Conservation (phyloP, 2,113 vertebrate genomes). For the Hippocampus barbouri region DNA sequence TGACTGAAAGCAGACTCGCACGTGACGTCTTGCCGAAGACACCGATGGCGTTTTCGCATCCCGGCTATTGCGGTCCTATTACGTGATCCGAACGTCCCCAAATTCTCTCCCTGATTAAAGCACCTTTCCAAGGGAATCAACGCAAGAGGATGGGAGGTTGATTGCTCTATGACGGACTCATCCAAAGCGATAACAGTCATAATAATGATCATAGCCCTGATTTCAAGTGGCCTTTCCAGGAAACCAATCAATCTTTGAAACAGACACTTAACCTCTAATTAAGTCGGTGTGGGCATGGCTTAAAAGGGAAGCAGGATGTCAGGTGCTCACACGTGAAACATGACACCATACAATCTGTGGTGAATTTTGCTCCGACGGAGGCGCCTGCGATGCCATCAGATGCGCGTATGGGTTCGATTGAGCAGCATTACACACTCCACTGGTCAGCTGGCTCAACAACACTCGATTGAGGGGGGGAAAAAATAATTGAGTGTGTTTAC, state of each 20-base stretch:
- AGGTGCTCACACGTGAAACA: constrained; percentile 9
- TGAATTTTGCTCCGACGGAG: constrained; percentile 16
- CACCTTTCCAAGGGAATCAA: too few species aligned
- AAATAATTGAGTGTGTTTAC: constrained; percentile 47
- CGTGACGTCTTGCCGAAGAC: neutral
- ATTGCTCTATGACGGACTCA: too few species aligned
- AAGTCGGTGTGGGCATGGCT: neutral
- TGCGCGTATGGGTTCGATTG: constrained; percentile 42
- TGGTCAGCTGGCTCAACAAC: constrained; percentile 28
- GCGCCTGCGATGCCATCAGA: constrained; percentile 30
- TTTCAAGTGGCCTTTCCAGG: neutral
- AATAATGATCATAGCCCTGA: neutral
- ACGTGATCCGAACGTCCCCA: neutral
- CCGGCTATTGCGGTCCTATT: neutral
- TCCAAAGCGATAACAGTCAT: too few species aligned
- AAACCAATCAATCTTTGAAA: constrained; percentile 23
- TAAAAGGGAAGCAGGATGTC: constrained; percentile 11
- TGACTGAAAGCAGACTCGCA: neutral
- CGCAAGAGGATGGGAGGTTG: too few species aligned
- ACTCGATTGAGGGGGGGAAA: constrained; percentile 14
- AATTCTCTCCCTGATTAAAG: too few species aligned
- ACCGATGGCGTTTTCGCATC: neutral
- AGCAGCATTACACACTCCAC: constrained; percentile 51
- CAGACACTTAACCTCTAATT: constrained; percentile 13
- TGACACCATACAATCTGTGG: neutral